These are phyloP conservation scores for Neogobius melanostomus DNA, from an alignment of 2,113 vertebrate genomes.

Conservation along the genomic window DNA sequence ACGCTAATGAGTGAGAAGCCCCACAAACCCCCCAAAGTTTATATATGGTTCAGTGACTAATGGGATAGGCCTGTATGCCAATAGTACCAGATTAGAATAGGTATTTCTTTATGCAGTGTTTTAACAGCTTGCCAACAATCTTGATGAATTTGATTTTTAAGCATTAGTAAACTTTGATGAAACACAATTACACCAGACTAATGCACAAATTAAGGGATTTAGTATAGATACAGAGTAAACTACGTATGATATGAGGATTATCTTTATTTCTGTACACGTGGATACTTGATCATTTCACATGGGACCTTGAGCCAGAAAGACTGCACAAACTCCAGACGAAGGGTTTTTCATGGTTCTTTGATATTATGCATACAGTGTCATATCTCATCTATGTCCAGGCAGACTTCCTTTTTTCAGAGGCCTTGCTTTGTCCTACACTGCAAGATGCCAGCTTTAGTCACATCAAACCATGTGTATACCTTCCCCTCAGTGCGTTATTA, in stretches of 20 bases:
- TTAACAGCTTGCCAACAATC: neutral
- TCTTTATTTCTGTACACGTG: constrained; percentile 2
- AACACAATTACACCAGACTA: too few species aligned
- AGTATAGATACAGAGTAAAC: too few species aligned
- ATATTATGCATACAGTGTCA: constrained; percentile 44
- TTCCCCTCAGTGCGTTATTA: constrained; percentile 31
- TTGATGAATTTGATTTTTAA: neutral
- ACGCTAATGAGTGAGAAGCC: too few species aligned
- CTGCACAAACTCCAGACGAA: constrained; percentile 52
- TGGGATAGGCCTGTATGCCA: neutral
- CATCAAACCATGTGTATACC: constrained; percentile 46
- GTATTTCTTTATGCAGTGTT: neutral
- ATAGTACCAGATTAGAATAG: neutral
- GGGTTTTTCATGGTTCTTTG: constrained; percentile 55
- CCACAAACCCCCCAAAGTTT: too few species aligned
- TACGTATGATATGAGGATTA: neutral
- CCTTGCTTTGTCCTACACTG: constrained; percentile 48
- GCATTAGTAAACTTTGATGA: too few species aligned
- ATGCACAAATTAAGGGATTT: too few species aligned
- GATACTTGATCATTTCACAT: constrained; percentile 40
- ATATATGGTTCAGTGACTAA: too few species aligned
- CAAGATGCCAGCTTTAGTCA: constrained; percentile 48
- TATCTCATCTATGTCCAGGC: constrained; percentile 62
- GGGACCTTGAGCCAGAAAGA: constrained; percentile 47
- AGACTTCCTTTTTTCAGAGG: constrained; percentile 42